Base-by-base conservation (phyloP, 2,888 invertebrate species). In the Polydrusus cervinus region DNA sequence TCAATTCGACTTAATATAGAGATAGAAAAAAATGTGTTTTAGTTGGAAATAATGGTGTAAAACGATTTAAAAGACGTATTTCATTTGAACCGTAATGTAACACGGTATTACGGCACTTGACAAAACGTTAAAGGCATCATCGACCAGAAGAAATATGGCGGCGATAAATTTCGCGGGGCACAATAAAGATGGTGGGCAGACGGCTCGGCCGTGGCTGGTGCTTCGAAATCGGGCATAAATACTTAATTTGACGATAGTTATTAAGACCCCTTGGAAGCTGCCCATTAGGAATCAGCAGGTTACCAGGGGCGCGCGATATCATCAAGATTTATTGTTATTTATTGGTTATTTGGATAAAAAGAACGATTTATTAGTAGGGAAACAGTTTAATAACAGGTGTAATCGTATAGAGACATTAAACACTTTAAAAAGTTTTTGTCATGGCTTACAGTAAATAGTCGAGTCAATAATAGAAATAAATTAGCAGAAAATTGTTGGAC, bases 1-100 rank as follows among this genome's bases (percentile, higher is more conserved):
- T n/a, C n/a, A n/a, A n/a, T n/a, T n/a, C n/a, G n/a, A n/a, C n/a
- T n/a, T n/a, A n/a, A n/a, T n/a, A n/a, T n/a, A n/a, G n/a, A n/a
- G n/a, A n/a, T n/a, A n/a, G n/a, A n/a, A n/a, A n/a, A n/a, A n/a
- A n/a, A n/a, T n/a, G n/a, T n/a, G n/a, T 34, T 8, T 34, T 8
- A 8, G 34, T 34, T 34, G 34, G 7, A 34, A 34, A 34, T 34
- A 34, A 34, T 34, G 10, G 34, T 64, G 67, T 69, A 74, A 74
- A 74, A 74, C 74, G 68, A 74, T 69, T 74, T 74, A 64, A 74
- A 68, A 74, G 65, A 65, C 65, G 70, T 74, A 70, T 70, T 74
- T 74, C 60, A 70, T 55, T 49, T 38, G 53, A 30, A 53, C 64
- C 34, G 65, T 66, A 70, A 66, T 74, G 74, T 70, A 74, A 70